These are phyloP conservation scores for Pseudochromis fuscus DNA, from an alignment of 2,797 vertebrate genomes.

Conservation along the genomic window DNA sequence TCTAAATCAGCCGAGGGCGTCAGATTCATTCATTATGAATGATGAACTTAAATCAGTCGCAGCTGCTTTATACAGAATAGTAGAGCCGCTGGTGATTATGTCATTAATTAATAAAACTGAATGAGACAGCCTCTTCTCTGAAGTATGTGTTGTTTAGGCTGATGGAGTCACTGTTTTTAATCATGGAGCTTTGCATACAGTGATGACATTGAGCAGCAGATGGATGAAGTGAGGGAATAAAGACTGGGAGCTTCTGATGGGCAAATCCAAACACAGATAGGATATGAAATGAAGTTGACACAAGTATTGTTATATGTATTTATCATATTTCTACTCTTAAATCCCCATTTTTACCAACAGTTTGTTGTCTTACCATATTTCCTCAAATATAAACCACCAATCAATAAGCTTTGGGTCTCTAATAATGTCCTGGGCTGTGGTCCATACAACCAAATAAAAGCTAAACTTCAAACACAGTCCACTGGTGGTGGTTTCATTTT, in stretches of 20 bases:
- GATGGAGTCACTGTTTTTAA: background rate
- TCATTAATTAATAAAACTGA: conserved; percentile 47
- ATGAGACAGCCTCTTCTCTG: background rate
- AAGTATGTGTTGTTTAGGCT: conserved; percentile 19
- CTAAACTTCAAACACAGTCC: too few relatives aligned
- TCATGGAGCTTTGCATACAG: background rate
- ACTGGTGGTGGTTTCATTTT: too few relatives aligned
- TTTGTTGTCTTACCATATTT: background rate
- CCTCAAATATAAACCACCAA: background rate
- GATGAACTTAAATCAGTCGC: conserved; percentile 30
- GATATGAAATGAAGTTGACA: too few relatives aligned
- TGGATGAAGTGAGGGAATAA: background rate
- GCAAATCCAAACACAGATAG: too few relatives aligned
- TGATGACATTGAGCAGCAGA: background rate
- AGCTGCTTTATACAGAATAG: conserved; percentile 34
- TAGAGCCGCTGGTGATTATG: conserved; percentile 31
- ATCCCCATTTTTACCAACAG: background rate
- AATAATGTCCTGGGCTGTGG: background rate
- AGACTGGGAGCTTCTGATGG: background rate
- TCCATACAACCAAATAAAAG: too few relatives aligned
- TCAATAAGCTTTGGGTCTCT: too few relatives aligned
- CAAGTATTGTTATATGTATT: background rate
- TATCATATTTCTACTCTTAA: background rate
- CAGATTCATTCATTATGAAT: conserved; percentile 45
- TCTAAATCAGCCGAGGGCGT: background rate